A percentile compares a stretch with the other conserved stretches of the same genome.
Evolutionary conservation across 2,888 invertebrate species (phyloP).

Genomic region (Brachynemurus nebulosus): DNA sequence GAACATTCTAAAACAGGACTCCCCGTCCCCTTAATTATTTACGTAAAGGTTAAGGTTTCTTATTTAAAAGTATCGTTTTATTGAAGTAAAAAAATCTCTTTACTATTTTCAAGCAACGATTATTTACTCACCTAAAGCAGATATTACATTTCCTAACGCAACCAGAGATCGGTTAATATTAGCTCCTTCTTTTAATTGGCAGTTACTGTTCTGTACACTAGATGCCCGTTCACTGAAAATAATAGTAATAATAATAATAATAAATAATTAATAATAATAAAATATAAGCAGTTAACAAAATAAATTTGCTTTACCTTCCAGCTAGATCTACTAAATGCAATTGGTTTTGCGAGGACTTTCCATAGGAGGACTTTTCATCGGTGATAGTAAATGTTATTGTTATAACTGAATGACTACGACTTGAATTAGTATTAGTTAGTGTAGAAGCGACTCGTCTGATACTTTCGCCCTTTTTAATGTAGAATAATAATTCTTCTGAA

Average conservation of each 20-base stretch:
- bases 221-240: conserved; percentile 9
- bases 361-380: background rate
- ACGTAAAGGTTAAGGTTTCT: too few species aligned
- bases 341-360: conserved; percentile 1
- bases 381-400: conserved; percentile 38
- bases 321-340: conserved; percentile 8
- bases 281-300: too few species aligned
- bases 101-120: background rate
- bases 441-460: conserved; percentile 57
- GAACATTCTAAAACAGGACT: too few species aligned
- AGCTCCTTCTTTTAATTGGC: conserved; percentile 43
- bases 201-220: conserved; percentile 2
- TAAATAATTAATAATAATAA: background rate
- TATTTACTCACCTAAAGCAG: conserved; percentile 48
- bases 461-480: conserved; percentile 44
- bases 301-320: conserved; percentile 10
- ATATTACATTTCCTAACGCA: conserved; percentile 69
- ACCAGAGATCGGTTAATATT: conserved; percentile 72
- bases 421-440: conserved; percentile 53
- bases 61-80: too few species aligned
- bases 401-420: conserved; percentile 59
- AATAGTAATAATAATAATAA: background rate
- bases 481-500: conserved; percentile 39
- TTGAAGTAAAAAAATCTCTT: background rate
- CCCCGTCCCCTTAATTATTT: too few species aligned